A percentile compares a stretch with the other conserved stretches of the same genome.
These are phyloP conservation scores for Australoheros facetus DNA, from an alignment of 2,797 vertebrate genomes.

Conservation along the genomic window DNA sequence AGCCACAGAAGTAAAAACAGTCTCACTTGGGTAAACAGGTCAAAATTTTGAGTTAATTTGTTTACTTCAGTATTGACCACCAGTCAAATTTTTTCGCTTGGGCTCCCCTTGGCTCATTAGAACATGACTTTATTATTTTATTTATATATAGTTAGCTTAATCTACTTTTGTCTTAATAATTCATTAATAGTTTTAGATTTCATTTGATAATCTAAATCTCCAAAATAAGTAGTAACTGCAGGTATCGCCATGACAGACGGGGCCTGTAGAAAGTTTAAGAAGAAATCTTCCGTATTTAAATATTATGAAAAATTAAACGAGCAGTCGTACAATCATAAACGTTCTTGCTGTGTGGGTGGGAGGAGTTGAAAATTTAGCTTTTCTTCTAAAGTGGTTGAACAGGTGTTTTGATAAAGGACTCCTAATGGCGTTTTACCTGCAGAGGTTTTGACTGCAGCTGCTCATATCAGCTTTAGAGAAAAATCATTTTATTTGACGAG, in stretches of 20 bases:
- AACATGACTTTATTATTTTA: too few relatives aligned
- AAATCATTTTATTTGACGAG: neutral
- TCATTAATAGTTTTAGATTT: too few relatives aligned
- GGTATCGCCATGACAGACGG: neutral
- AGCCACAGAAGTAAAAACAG: neutral
- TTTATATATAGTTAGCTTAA: too few relatives aligned
- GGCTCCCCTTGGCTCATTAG: too few relatives aligned
- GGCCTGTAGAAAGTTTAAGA: neutral
- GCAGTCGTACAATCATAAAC: neutral
- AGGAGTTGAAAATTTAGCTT: too few relatives aligned
- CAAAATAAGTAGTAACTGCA: conserved; percentile 1
- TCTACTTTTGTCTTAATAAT: too few relatives aligned
- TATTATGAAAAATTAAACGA: neutral
- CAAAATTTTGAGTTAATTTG: neutral
- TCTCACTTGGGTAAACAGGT: neutral
- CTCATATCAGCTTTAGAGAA: neutral
- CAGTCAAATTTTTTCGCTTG: neutral
- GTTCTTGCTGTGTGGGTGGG: too few relatives aligned
- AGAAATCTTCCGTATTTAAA: neutral
- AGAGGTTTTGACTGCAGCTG: neutral
- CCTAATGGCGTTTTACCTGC: neutral
- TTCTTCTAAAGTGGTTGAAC: neutral
- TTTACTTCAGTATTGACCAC: too few relatives aligned
- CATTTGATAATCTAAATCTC: neutral
- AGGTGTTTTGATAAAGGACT: neutral